These are phyloP conservation scores for Montipora capitata DNA, from an alignment of 92 coral and sea anemone species.

Conservation along the genomic window DNA sequence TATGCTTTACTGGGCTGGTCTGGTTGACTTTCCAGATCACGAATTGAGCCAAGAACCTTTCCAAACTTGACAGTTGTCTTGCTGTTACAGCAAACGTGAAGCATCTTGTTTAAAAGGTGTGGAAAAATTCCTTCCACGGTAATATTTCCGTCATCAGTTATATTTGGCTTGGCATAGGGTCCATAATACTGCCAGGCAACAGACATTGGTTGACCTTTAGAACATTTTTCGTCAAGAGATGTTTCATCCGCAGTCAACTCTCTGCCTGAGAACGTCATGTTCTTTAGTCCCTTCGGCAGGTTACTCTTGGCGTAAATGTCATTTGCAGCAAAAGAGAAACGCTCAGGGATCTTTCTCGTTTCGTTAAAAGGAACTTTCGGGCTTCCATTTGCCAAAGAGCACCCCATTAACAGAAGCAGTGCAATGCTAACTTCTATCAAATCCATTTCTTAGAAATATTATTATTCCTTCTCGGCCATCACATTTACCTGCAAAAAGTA, in stretches of 20 bases:
- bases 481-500: not conserved
- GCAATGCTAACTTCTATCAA: not conserved
- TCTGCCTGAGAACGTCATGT: slow-evolving; percentile 50
- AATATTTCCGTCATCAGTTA: slow-evolving; percentile 27
- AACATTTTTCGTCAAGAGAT: slow-evolving; percentile 90
- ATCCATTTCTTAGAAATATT: not conserved
- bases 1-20: slow-evolving; percentile 71
- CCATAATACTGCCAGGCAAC: slow-evolving; percentile 98
- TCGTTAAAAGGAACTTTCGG: not conserved
- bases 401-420: not conserved
- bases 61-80: slow-evolving; percentile 74
- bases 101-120: slow-evolving; percentile 85
- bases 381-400: not conserved
- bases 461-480: not conserved
- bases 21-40: slow-evolving; percentile 80
- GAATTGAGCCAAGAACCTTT: slow-evolving; percentile 78
- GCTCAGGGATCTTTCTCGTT: slow-evolving; percentile 18
- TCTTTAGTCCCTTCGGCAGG: not conserved
- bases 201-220: slow-evolving; percentile 82
- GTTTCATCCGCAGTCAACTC: slow-evolving; percentile 57
- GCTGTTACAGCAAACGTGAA: slow-evolving; percentile 85
- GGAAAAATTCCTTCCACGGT: slow-evolving; percentile 97
- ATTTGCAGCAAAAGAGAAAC: slow-evolving; percentile 29
- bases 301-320: slow-evolving; percentile 12
- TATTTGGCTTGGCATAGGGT: slow-evolving; percentile 83